A percentile compares a stretch with the other conserved stretches of the same genome.
Evolutionary conservation across 2,888 invertebrate genomes (phyloP).

Genomic region (Antheraea assamensis): DNA sequence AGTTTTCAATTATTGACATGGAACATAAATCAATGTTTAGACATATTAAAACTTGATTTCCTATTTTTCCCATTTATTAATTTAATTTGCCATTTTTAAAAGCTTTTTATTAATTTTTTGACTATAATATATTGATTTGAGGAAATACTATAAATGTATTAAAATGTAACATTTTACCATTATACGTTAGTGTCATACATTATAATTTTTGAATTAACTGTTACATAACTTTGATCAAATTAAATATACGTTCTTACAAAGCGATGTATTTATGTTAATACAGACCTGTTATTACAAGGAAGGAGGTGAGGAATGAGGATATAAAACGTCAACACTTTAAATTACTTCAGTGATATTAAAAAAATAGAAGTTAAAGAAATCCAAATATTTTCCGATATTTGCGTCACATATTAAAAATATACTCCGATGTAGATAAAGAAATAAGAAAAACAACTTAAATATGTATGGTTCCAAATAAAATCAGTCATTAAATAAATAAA

Average conservation of each 20-base stretch:
- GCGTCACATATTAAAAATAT: neutral
- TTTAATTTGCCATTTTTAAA: neutral
- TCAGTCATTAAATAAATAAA: neutral
- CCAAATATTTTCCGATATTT: neutral
- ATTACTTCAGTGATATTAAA: neutral
- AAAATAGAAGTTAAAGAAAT: neutral
- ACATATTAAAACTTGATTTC: neutral
- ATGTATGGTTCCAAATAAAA: neutral
- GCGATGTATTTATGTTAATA: neutral
- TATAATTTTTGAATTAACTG: neutral
- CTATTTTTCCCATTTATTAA: neutral
- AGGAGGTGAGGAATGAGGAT: neutral
- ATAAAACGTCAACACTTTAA: neutral
- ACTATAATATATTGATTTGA: too few species aligned
- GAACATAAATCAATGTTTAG: neutral
- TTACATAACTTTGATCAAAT: neutral
- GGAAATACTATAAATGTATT: too few species aligned
- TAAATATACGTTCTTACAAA: neutral
- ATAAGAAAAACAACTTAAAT: neutral
- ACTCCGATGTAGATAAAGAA: neutral
- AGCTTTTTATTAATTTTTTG: neutral
- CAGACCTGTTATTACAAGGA: neutral
- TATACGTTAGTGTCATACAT: neutral
- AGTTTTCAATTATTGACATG: neutral
- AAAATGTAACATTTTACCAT: neutral